phyloP scores from a whole-genome alignment of 2,888 invertebrate species.

The Nycteola revayana region DNA sequence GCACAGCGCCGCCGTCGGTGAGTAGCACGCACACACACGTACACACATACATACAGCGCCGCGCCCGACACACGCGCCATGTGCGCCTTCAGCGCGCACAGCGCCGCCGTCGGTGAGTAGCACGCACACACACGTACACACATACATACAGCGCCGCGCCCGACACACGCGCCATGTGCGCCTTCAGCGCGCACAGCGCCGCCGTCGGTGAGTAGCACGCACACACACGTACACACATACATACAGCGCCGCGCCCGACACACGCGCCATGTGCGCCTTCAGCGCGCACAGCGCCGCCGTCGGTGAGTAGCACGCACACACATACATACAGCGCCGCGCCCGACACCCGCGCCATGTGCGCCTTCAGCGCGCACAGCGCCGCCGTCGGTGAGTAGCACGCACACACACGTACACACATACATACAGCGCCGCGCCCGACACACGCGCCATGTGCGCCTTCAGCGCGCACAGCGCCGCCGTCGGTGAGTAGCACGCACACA shows the following conservation, averaged over 20 bases:
- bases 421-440: slow-evolving; percentile 85
- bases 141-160: slow-evolving; percentile 14
- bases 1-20: slow-evolving; percentile 59
- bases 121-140: too few species aligned
- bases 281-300: slow-evolving; percentile 47
- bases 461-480: slow-evolving; percentile 94
- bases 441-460: slow-evolving; percentile 92
- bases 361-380: slow-evolving; percentile 56
- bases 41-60: neutral
- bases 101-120: slow-evolving; percentile 54
- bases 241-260: slow-evolving; percentile 94
- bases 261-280: slow-evolving; percentile 91
- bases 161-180: slow-evolving; percentile 54
- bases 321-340: slow-evolving; percentile 33
- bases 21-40: slow-evolving; percentile 21
- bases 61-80: slow-evolving; percentile 93
- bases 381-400: slow-evolving; percentile 53
- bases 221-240: too few species aligned
- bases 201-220: slow-evolving; percentile 51
- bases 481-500: slow-evolving; percentile 71
- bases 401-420: too few species aligned
- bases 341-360: slow-evolving; percentile 54
- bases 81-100: slow-evolving; percentile 79
- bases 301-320: too few species aligned
- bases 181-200: slow-evolving; percentile 56